Evolutionary conservation across 1,140 invertebrate species (phyloP), one percentile per base, ranked within the genome.

Genomic region (Drosophila ironensis): DNA sequence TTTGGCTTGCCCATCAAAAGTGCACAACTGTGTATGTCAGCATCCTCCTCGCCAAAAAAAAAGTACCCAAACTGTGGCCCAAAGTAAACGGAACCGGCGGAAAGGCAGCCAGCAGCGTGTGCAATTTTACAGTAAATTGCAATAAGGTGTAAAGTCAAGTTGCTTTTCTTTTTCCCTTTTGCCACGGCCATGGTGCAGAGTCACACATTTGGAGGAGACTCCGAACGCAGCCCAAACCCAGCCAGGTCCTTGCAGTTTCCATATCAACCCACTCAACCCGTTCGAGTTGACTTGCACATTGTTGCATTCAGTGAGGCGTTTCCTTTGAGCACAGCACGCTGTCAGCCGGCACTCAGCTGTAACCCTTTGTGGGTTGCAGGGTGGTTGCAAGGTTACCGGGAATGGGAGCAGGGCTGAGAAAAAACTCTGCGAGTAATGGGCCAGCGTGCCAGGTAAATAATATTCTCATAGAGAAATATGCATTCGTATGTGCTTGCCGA

Each of bases 81-180:
- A 64, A 63, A 63, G 60, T 64, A 64, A 30, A 63, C 40, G 46
- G 45, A 46, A 47, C 17, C 25, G 64, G 25, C 46, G 6, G 40
- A 30, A 51, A 45, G 38, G 53, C 6, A 16, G 30, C 60, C 57
- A 48, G 67, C 56, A 72, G 47, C 38, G 68, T 72, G 33, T 71
- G 74, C 73, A 78, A 74, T 84, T 86, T 84, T 46, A 70, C 70
- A 86, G 54, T 74, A 86, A 84, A 86, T 86, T 78, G 78, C 80
- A 78, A 73, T 69, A 84, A 84, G 78, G 78, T 74, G 78, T 78
- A 66, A 84, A 86, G 80, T 80, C 78, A 73, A 81, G 77, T 57
- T 81, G 72, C 33, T 48, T 33, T 25, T 60, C 46, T 56, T 53
- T 9, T 33, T 27, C 7, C 11, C n/a, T 24, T 44, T 40, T 33